phyloP scores from a whole-genome alignment of 2,797 vertebrate species.

The Graptemys geographica region DNA sequence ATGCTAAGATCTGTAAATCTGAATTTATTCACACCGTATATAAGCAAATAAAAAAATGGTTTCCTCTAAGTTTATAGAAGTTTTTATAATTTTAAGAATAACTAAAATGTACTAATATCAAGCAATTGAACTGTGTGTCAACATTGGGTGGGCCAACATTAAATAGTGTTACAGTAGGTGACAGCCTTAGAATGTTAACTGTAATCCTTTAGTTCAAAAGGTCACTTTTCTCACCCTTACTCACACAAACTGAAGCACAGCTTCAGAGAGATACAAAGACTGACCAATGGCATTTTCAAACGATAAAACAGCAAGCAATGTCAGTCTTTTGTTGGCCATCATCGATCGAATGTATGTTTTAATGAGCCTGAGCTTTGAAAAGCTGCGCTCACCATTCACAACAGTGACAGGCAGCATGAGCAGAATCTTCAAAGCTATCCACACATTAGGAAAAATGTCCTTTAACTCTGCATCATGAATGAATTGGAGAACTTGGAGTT shows the following conservation, averaged over 20 bases:
- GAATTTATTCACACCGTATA: background rate
- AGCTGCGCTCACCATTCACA: background rate
- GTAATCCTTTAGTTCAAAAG: background rate
- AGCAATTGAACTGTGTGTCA: background rate
- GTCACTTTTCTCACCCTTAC: background rate
- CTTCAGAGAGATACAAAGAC: background rate
- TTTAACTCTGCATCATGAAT: background rate
- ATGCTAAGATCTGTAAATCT: background rate
- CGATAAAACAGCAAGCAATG: background rate
- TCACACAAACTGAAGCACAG: background rate
- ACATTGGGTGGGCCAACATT: background rate
- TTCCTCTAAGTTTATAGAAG: background rate
- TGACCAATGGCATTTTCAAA: background rate
- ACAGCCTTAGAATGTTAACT: background rate
- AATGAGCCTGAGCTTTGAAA: background rate
- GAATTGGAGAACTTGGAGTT: background rate
- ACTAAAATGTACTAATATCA: background rate
- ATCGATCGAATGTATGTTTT: background rate
- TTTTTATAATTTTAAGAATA: background rate
- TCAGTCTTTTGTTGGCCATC: background rate
- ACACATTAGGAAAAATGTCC: background rate
- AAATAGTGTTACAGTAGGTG: background rate
- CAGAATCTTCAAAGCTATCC: background rate
- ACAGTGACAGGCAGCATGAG: too few species aligned
- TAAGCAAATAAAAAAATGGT: background rate